phyloP scores from a whole-genome alignment of 2,888 invertebrate species.

The Halocaridina rubra region DNA sequence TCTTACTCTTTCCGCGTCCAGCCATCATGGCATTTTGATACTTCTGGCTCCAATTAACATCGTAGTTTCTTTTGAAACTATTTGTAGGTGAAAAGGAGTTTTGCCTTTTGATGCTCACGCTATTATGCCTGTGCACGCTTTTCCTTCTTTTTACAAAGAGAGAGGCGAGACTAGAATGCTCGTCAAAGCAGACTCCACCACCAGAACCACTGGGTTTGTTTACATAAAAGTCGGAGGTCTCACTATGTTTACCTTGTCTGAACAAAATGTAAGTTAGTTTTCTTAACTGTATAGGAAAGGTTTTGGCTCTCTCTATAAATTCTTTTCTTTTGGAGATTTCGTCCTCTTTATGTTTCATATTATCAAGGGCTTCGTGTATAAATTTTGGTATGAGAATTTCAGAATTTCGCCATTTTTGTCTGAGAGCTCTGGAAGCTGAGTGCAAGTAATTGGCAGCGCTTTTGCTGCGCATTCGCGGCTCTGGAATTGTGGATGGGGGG shows the following conservation, averaged over 20 bases:
- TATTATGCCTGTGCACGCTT: neutral
- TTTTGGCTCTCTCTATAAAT: constrained; percentile 9
- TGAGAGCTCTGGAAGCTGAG: neutral
- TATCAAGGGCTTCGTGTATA: constrained; percentile 6
- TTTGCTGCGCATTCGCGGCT: neutral
- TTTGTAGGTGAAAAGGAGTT: constrained; percentile 18
- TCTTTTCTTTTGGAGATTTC: neutral
- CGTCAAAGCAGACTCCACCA: neutral
- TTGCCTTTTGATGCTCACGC: neutral
- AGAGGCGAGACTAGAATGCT: neutral
- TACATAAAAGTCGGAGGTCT: neutral
- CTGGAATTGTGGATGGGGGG: neutral
- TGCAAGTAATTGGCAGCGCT: neutral
- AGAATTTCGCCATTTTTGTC: constrained; percentile 41
- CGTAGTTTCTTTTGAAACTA: neutral
- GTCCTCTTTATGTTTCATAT: neutral
- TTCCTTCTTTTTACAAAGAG: neutral
- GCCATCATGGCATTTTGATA: constrained; percentile 18
- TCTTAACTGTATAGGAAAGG: constrained; percentile 19
- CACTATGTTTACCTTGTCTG: neutral
- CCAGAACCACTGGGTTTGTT: neutral
- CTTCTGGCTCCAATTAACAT: constrained; percentile 34
- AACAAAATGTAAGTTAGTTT: constrained; percentile 19
- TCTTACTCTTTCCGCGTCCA: neutral
- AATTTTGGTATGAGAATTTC: constrained; percentile 25